These are phyloP conservation scores for Tylochromis polylepis DNA, from an alignment of 2,113 vertebrate genomes.

Conservation along the genomic window DNA sequence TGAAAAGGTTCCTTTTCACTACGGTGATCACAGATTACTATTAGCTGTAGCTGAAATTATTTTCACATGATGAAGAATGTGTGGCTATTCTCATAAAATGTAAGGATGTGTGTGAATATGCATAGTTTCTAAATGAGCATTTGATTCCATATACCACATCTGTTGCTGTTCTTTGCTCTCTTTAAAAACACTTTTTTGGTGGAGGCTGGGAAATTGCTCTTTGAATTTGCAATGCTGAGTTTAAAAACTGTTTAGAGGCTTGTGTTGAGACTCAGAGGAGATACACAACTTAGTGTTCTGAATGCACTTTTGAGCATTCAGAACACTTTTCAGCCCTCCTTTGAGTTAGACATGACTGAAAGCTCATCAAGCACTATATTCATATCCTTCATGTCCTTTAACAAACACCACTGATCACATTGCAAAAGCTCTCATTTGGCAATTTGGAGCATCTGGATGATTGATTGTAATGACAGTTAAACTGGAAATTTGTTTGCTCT, in stretches of 20 bases:
- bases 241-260: background rate
- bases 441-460: constrained; percentile 37
- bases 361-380: constrained; percentile 33
- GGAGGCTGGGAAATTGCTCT: background rate
- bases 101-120: background rate
- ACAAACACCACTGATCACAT: constrained; percentile 54
- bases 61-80: background rate
- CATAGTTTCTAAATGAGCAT: background rate
- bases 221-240: constrained; percentile 1
- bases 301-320: background rate
- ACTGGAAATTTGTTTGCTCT: constrained; percentile 19
- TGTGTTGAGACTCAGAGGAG: background rate
- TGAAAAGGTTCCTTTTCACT: background rate
- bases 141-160: background rate
- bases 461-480: constrained; percentile 43
- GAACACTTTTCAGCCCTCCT: background rate
- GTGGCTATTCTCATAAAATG: background rate
- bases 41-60: background rate
- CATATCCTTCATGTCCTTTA: constrained; percentile 33
- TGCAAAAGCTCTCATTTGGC: constrained; percentile 50
- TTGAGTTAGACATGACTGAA: constrained; percentile 13
- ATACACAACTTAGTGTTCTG: background rate
- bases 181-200: constrained; percentile 3
- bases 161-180: constrained; percentile 11
- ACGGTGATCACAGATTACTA: background rate